Evolutionary conservation across 2,113 vertebrate genomes (phyloP).

Genomic region (Peromyscus maniculatus): DNA sequence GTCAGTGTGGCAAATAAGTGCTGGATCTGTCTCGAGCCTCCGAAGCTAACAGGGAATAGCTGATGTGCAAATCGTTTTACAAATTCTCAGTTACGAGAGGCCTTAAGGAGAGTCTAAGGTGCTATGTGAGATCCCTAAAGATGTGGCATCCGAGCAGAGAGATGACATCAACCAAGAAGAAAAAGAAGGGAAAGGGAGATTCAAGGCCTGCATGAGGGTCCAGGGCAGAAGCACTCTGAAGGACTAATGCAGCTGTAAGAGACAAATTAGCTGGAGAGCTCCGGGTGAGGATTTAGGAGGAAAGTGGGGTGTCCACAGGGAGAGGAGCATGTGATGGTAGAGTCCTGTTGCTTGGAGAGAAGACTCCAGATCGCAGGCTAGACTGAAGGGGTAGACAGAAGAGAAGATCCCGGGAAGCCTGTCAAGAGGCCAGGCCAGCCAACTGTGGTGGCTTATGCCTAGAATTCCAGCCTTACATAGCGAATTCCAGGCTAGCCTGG

Average conservation of each 20-base stretch:
- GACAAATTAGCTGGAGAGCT: neutral
- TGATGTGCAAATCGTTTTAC: neutral
- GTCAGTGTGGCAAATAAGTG: neutral
- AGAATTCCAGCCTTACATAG: neutral
- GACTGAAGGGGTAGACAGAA: fast-evolving
- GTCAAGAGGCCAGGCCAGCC: neutral
- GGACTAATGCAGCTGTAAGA: neutral
- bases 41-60: neutral
- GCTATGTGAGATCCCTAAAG: neutral
- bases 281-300: neutral
- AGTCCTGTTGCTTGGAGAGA: neutral
- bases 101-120: neutral
- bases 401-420: neutral
- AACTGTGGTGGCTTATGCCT: neutral
- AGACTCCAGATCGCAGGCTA: neutral
- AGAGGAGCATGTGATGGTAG: neutral
- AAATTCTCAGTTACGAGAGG: neutral
- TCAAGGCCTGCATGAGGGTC: neutral
- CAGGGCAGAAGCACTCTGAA: neutral
- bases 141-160: neutral
- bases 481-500: neutral
- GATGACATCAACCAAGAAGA: neutral
- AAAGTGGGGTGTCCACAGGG: neutral
- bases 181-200: neutral
- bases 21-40: neutral